A percentile compares a stretch with the other conserved stretches of the same genome.
phyloP scores from a whole-genome alignment of 2,797 vertebrate species.

The Hypotaenidia okinawae region DNA sequence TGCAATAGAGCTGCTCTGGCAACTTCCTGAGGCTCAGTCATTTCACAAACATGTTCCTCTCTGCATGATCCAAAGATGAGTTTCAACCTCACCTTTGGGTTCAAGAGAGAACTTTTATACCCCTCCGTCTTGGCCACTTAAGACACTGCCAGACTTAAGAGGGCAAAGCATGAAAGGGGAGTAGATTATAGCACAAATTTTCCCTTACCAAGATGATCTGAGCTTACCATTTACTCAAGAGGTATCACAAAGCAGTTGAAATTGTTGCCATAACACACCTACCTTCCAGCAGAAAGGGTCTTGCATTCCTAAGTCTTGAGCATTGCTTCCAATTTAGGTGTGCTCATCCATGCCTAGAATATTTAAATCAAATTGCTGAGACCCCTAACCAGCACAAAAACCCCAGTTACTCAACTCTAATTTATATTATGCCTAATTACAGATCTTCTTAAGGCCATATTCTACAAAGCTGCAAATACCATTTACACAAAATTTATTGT shows the following conservation, averaged over 20 bases:
- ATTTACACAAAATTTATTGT: accelerated
- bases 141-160: slow-evolving; percentile 74
- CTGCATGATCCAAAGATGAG: slow-evolving; percentile 71
- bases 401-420: background rate
- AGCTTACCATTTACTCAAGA: background rate
- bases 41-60: slow-evolving; percentile 54
- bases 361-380: background rate
- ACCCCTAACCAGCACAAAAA: background rate
- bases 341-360: background rate
- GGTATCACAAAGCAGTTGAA: background rate
- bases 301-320: background rate
- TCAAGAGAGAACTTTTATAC: slow-evolving; percentile 75
- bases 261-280: background rate
- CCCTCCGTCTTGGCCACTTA: slow-evolving; percentile 76
- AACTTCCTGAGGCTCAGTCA: background rate
- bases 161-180: slow-evolving; percentile 76
- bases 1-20: background rate
- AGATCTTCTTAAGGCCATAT: background rate
- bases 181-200: background rate
- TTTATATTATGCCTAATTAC: background rate
- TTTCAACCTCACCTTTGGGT: slow-evolving; percentile 58
- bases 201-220: background rate
- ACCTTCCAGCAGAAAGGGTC: background rate
- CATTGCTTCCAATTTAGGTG: background rate
- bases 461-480: background rate